Percentiles rank a stretch among this genome's conserved stretches.
Evolutionary conservation across 2,113 vertebrate genomes (phyloP).

Genomic region (Festucalex cinctus): DNA sequence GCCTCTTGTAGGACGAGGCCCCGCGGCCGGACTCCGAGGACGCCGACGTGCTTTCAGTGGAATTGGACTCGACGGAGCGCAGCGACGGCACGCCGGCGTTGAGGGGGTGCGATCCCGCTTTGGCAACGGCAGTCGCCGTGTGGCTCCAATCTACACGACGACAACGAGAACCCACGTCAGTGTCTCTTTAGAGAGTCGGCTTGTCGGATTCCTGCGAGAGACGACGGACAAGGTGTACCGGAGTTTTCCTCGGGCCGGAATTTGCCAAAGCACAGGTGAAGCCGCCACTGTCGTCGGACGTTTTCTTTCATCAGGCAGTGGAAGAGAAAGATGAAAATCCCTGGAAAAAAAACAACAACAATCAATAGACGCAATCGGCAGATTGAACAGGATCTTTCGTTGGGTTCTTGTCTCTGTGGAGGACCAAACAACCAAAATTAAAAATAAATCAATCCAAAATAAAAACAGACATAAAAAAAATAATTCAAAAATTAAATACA

Average conservation of each 20-base stretch:
- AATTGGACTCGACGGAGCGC: slow-evolving; percentile 67
- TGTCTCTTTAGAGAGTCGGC: neutral
- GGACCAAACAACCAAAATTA: too few relatives aligned
- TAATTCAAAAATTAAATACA: too few relatives aligned
- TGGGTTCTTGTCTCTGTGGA: neutral
- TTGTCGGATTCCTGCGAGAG: neutral
- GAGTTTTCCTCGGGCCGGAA: slow-evolving; percentile 72
- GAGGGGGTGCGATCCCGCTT: slow-evolving; percentile 39
- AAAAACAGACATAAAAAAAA: too few relatives aligned
- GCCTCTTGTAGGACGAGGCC: slow-evolving; percentile 53
- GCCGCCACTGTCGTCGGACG: slow-evolving; percentile 80
- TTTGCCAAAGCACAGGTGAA: slow-evolving; percentile 76
- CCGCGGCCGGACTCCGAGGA: slow-evolving; percentile 65
- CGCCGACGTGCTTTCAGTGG: slow-evolving; percentile 74
- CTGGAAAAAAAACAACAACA: slow-evolving; percentile 55
- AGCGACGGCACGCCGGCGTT: slow-evolving; percentile 54
- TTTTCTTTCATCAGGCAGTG: slow-evolving; percentile 89
- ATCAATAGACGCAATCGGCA: too few relatives aligned
- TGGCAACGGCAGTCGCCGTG: slow-evolving; percentile 58
- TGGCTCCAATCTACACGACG: slow-evolving; percentile 74
- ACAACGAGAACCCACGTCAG: neutral
- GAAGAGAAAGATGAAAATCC: slow-evolving; percentile 87
- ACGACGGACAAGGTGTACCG: slow-evolving; percentile 72
- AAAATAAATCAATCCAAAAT: too few relatives aligned
- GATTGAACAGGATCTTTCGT: neutral